phyloP scores from a whole-genome alignment of 2,888 invertebrate genomes.

The Omphaloscelis lunosa region DNA sequence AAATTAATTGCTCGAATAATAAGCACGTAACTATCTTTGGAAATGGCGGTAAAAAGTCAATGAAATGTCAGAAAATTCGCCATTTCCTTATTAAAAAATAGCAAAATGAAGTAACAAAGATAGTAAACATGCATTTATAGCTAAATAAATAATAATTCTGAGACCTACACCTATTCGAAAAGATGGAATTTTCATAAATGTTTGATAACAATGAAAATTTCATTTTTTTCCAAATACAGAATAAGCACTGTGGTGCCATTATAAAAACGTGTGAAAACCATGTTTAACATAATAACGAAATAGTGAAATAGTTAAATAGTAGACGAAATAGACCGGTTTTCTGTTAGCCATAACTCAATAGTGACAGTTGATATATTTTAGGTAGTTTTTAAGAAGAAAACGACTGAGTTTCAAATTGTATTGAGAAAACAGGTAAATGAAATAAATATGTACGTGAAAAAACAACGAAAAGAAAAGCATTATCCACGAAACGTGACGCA shows the following conservation, averaged over 20 bases:
- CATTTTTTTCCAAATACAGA: constrained; percentile 59
- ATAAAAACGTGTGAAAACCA: constrained; percentile 72
- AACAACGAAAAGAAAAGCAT: background rate
- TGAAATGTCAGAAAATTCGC: constrained; percentile 15
- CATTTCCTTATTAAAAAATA: constrained; percentile 27
- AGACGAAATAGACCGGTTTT: constrained; percentile 89
- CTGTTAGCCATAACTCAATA: constrained; percentile 88
- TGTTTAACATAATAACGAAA: constrained; percentile 77
- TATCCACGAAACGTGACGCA: constrained; percentile 28
- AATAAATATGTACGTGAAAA: constrained; percentile 21
- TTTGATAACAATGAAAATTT: constrained; percentile 55
- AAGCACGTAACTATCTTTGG: constrained; percentile 60
- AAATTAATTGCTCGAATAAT: constrained; percentile 47
- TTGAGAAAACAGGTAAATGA: constrained; percentile 37
- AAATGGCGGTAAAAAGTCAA: constrained; percentile 42
- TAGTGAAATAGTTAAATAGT: constrained; percentile 88
- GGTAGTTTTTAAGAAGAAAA: constrained; percentile 84
- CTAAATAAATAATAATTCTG: constrained; percentile 53
- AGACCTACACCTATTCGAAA: constrained; percentile 64
- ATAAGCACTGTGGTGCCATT: constrained; percentile 81
- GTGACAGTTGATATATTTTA: constrained; percentile 86
- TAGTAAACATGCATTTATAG: constrained; percentile 52
- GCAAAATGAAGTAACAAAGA: constrained; percentile 36
- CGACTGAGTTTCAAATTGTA: constrained; percentile 81
- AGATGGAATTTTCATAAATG: constrained; percentile 60